Evolutionary conservation across 2,113 vertebrate species (phyloP), one percentile per base, ranked within the genome.

Genomic region (Pseudorectes ferrugineus): DNA sequence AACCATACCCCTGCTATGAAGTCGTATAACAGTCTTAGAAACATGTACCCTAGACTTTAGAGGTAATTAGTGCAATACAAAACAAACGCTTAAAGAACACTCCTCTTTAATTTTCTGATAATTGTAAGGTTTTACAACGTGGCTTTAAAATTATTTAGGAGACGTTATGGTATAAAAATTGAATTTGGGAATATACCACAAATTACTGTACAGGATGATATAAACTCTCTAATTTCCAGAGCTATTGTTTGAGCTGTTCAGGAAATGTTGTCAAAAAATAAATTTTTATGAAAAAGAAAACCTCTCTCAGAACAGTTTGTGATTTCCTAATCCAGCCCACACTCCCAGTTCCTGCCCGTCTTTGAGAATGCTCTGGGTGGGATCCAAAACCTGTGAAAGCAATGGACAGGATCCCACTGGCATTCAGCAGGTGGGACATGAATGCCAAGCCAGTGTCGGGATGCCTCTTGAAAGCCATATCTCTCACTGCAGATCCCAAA

Each of bases 311-410:
- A 95, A 76, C 17, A 36, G 49, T 92, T 89, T 70, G 49, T 11
- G 3, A 79, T 83, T 94, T 93, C 55, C 88, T 82, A 85, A 82
- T 85, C 49, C 71, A 85, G 23, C 43, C 58, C 71, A 66, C 2
- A 6, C 20, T 88, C 55, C 42, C 55, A 40, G 28, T 88, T 89
- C 42, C 68, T 36, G 66, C 62, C 46, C 0, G 0, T 83, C 87
- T 94, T 93, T 94, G 91, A 94, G 78, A 95, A 72, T 77, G 46
- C 71, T 59, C 94, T 96, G 94, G 94, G 89, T 74, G 19, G 68
- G 63, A 94, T 96, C 94, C 95, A 96, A 97, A 77, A 82, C 51
- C 91, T 91, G 29, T 96, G 88, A 97, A 97, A 93, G 94, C 88
- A 71, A 92, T 96, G 96, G 95, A 93, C 63, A 77, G 75, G 93